A percentile compares a stretch with the other conserved stretches of the same genome.
Evolutionary conservation across 2,797 vertebrate genomes (phyloP).

Genomic region (Sebastiscus albofasciatus): DNA sequence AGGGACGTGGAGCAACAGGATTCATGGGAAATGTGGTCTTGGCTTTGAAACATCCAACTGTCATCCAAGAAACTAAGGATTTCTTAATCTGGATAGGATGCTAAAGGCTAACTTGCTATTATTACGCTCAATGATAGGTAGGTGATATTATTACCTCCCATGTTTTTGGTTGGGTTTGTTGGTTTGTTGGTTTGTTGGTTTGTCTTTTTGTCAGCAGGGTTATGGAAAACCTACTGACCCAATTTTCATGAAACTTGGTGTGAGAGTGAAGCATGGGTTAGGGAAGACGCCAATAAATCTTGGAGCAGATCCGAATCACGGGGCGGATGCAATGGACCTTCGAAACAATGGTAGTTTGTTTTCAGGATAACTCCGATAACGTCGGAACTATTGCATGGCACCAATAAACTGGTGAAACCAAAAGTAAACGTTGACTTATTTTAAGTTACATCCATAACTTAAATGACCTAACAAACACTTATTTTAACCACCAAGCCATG

Average conservation of each 20-base stretch:
- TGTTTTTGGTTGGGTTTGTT: not conserved
- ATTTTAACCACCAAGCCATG: no score
- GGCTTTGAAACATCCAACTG: not conserved
- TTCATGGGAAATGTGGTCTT: conserved; percentile 15
- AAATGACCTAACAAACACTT: no score
- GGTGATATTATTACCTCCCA: not conserved
- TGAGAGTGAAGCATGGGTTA: not conserved
- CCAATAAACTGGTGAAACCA: not conserved
- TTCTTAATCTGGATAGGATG: not conserved
- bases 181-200: not conserved
- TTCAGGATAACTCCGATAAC: no score
- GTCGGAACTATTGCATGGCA: accelerated
- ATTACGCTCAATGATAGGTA: not conserved
- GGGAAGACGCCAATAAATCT: not conserved
- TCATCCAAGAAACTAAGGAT: not conserved
- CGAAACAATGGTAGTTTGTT: no score
- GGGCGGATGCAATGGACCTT: no score
- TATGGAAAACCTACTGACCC: no score
- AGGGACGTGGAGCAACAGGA: not conserved
- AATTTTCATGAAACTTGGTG: not conserved
- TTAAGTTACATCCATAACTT: no score
- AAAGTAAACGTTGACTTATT: not conserved
- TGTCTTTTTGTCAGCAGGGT: not conserved
- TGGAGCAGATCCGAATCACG: not conserved
- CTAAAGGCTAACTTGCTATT: not conserved